These are phyloP conservation scores for Trichosurus vulpecula DNA, from an alignment of 2,797 vertebrate species.

Conservation along the genomic window DNA sequence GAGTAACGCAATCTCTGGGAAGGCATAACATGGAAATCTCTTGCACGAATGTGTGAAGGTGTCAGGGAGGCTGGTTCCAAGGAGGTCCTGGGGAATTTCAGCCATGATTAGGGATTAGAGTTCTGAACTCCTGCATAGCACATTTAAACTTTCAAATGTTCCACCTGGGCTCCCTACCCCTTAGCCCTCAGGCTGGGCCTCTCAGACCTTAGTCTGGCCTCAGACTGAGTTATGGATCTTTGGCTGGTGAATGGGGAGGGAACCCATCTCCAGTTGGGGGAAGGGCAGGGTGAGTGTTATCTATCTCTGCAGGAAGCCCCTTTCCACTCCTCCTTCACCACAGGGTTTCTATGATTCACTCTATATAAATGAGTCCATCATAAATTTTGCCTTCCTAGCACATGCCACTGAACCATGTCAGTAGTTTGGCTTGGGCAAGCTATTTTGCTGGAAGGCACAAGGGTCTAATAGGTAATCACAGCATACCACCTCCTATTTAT, in stretches of 20 bases:
- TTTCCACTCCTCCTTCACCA: neutral
- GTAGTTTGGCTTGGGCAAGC: conserved; percentile 32
- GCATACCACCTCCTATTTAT: neutral
- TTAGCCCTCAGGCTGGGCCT: neutral
- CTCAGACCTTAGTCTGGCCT: neutral
- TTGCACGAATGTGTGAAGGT: neutral
- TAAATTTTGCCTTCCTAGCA: conserved; percentile 57
- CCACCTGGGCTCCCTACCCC: neutral
- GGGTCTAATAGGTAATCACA: conserved; percentile 3
- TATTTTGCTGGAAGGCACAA: conserved; percentile 22
- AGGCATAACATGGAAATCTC: neutral
- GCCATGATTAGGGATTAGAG: conserved; percentile 15
- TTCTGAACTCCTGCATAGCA: neutral
- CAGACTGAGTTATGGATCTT: neutral
- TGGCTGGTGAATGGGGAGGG: no score
- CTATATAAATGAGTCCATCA: conserved; percentile 25
- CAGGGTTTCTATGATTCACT: conserved; percentile 39
- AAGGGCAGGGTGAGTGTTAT: neutral
- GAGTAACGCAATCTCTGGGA: neutral
- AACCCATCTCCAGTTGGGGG: neutral
- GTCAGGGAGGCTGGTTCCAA: neutral
- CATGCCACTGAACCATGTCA: conserved; percentile 13
- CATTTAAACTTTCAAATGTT: neutral
- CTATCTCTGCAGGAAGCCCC: neutral
- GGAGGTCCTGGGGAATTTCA: neutral